A percentile compares a stretch with the other conserved stretches of the same genome.
These are phyloP conservation scores for Allygus modestus DNA, from an alignment of 2,888 invertebrate species.

Conservation along the genomic window DNA sequence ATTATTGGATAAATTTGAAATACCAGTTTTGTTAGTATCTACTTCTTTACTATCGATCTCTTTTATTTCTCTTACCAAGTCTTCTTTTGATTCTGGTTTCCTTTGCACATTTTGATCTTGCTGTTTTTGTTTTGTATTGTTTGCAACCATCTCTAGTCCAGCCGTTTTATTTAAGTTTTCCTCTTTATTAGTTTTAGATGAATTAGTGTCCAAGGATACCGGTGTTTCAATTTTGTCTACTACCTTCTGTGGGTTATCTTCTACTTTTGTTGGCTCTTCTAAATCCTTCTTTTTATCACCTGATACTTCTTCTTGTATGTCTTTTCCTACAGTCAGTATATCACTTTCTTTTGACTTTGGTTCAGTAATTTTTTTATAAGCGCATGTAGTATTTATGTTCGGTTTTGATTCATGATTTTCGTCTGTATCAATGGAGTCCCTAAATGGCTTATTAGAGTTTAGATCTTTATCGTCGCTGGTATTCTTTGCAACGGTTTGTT, in stretches of 20 bases:
- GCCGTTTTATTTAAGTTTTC: not conserved
- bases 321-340: not conserved
- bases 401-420: not conserved
- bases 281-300: conserved; percentile 2
- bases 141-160: not conserved
- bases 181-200: not conserved
- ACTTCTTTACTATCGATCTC: conserved; percentile 57
- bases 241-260: not conserved
- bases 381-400: not conserved
- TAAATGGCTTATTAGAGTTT: conserved; percentile 22
- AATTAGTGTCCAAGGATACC: not conserved
- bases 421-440: not conserved
- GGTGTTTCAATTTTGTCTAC: not conserved
- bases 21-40: not conserved
- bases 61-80: conserved; percentile 51
- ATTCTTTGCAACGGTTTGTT: not conserved
- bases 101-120: not conserved
- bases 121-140: not conserved
- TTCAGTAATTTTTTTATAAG: not conserved
- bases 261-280: not conserved
- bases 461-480: conserved; percentile 21
- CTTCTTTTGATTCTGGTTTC: conserved; percentile 50
- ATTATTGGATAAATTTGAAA: not conserved
- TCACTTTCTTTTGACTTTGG: not conserved
- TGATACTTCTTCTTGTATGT: not conserved